Percentiles rank a stretch among this genome's conserved stretches.
Conservation (phyloP, 2,888 invertebrate species). For the Cordilura impudica region DNA sequence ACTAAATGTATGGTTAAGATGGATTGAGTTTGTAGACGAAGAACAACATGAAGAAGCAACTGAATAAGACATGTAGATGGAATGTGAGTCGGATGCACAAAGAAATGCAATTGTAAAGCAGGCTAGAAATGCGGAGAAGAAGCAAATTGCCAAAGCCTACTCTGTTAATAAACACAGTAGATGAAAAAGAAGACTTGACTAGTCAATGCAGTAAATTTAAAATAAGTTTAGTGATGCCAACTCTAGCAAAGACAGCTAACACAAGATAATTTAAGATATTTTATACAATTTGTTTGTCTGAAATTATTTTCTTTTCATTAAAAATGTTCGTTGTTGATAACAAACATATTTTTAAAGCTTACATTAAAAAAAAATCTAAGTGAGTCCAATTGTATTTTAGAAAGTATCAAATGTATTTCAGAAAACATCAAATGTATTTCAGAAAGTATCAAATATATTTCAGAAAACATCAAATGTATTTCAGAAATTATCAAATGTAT, state of each 20-base stretch:
- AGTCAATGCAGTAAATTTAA: background rate
- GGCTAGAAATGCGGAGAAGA: conserved; percentile 39
- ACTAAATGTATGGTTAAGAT: conserved; percentile 44
- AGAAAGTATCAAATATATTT: too few relatives aligned
- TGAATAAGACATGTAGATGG: conserved; percentile 26
- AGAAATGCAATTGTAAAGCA: background rate
- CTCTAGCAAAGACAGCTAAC: background rate
- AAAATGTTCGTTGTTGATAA: too few relatives aligned
- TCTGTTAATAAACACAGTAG: background rate
- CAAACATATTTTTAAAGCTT: too few relatives aligned
- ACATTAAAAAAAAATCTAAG: too few relatives aligned
- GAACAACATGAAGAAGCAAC: conserved; percentile 20
- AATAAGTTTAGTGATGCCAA: background rate
- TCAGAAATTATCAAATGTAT: too few relatives aligned
- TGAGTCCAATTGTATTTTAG: too few relatives aligned
- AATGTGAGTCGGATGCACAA: conserved; percentile 28
- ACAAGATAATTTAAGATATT: too few relatives aligned
- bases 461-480: too few relatives aligned
- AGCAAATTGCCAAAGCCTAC: background rate
- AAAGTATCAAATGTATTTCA: too few relatives aligned
- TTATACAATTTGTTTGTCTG: too few relatives aligned
- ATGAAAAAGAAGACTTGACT: background rate
- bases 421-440: too few relatives aligned
- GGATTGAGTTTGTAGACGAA: conserved; percentile 28
- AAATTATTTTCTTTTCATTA: too few relatives aligned